Percentiles rank a stretch among this genome's conserved stretches.
Conservation (phyloP, 2,797 vertebrate species). For the Dicrostonyx torquatus region DNA sequence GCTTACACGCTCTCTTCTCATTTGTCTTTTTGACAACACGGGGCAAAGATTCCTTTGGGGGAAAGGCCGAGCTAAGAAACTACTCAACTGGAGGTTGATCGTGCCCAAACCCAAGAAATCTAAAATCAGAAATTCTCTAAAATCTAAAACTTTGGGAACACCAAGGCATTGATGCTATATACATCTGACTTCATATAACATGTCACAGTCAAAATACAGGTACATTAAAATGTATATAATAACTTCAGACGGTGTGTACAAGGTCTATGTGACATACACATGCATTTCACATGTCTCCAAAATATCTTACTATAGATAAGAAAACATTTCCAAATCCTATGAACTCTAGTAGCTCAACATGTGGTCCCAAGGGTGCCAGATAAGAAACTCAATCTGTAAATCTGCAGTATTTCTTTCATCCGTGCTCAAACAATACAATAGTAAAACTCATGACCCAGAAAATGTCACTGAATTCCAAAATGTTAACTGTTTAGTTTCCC, state of each 20-base stretch:
- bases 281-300: background rate
- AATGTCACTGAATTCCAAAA: conserved; percentile 10
- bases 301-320: background rate
- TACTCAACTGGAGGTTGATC: background rate
- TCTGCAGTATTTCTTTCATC: background rate
- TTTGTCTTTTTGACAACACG: background rate
- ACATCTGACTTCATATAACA: background rate
- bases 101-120: background rate
- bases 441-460: background rate
- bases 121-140: background rate
- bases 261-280: background rate
- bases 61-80: background rate
- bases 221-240: background rate
- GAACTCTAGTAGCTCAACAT: background rate
- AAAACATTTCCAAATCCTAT: background rate
- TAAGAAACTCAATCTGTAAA: background rate
- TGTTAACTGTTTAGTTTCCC: background rate
- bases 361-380: background rate
- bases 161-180: background rate
- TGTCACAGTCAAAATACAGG: background rate
- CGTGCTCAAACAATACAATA: conserved; percentile 1
- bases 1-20: background rate
- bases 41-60: background rate
- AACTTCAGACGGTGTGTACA: background rate
- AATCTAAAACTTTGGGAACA: background rate